Conservation (phyloP, 2,113 vertebrate species). For the Herpetotheres cachinnans region DNA sequence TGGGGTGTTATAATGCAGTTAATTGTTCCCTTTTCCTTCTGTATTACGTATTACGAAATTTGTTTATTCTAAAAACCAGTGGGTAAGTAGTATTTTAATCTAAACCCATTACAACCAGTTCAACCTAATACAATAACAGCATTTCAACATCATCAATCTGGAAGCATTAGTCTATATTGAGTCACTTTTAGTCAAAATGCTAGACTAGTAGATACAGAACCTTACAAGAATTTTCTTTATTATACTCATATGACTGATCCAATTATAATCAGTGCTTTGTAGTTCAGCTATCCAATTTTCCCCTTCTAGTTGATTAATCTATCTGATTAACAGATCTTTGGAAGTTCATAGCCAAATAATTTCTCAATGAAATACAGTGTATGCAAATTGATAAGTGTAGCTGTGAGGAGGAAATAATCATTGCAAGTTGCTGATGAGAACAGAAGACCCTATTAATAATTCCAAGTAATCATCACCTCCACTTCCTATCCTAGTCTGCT, state of each 20-base stretch:
- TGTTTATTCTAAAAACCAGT: neutral
- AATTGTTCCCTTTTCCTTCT: neutral
- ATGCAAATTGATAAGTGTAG: constrained; percentile 36
- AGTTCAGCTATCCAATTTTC: constrained; percentile 19
- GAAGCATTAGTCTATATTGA: neutral
- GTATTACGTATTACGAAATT: neutral
- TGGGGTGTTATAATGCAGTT: neutral
- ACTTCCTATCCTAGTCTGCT: neutral
- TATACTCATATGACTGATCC: neutral
- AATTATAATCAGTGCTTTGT: constrained; percentile 16
- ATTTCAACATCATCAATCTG: neutral
- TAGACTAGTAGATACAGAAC: neutral
- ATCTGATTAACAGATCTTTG: neutral
- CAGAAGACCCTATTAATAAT: neutral
- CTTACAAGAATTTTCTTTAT: neutral
- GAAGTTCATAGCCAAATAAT: constrained; percentile 11
- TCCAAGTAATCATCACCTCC: neutral
- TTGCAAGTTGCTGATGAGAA: constrained; percentile 1
- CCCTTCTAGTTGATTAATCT: constrained; percentile 13
- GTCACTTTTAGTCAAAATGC: neutral
- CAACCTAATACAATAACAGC: neutral
- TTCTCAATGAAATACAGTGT: constrained; percentile 13
- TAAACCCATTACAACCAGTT: neutral
- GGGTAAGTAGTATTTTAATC: neutral
- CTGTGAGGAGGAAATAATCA: constrained; percentile 7